Evolutionary conservation across 2,888 invertebrate genomes (phyloP).

Genomic region (Cheilosia scutellata): DNA sequence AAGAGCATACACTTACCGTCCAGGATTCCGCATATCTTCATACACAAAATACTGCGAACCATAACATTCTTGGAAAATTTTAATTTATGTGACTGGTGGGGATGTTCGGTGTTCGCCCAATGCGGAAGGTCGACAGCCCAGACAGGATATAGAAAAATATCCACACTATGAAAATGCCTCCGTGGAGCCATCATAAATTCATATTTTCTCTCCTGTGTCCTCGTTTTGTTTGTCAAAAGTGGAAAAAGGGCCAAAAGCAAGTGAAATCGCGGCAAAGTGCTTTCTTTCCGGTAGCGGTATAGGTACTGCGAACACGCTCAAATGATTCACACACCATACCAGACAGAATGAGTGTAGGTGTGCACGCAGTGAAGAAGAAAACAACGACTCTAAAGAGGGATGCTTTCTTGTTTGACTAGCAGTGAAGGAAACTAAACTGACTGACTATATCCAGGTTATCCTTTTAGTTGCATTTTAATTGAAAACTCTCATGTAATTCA

Average conservation of each 20-base stretch:
- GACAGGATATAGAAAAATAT: constrained; percentile 74
- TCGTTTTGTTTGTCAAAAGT: constrained; percentile 64
- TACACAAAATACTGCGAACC: constrained; percentile 7
- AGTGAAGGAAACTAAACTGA: background rate
- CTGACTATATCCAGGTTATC: constrained; percentile 1
- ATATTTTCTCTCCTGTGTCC: constrained; percentile 53
- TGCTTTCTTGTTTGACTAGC: constrained; percentile 12
- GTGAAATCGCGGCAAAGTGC: constrained; percentile 61
- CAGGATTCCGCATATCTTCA: constrained; percentile 16
- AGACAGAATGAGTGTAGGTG: background rate
- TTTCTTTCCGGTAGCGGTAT: constrained; percentile 51
- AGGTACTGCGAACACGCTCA: background rate
- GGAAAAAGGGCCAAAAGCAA: constrained; percentile 8
- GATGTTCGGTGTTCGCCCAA: constrained; percentile 19
- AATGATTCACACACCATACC: constrained; percentile 24
- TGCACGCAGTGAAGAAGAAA: background rate
- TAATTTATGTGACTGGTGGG: constrained; percentile 66
- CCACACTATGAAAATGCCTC: constrained; percentile 67
- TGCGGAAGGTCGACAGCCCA: constrained; percentile 61
- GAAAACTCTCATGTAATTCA: constrained; percentile 46
- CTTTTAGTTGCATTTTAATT: constrained; percentile 52
- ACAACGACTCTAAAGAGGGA: background rate
- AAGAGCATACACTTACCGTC: background rate
- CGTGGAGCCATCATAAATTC: constrained; percentile 73
- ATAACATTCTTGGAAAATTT: constrained; percentile 56